These are phyloP conservation scores for Pollenia angustigena DNA, from an alignment of 2,888 invertebrate species.

Conservation along the genomic window DNA sequence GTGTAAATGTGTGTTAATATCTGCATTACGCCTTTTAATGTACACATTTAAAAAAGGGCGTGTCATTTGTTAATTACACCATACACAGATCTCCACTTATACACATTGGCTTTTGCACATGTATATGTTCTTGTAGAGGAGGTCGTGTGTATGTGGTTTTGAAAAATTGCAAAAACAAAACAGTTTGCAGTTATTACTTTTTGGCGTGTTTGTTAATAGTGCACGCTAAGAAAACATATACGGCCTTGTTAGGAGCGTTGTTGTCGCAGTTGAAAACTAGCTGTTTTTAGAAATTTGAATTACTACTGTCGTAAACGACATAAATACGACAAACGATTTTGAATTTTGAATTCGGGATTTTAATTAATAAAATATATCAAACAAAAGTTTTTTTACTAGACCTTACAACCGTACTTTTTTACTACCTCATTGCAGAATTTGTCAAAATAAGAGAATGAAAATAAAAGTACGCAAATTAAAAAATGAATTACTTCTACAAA, in stretches of 20 bases:
- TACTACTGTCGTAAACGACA: too few relatives aligned
- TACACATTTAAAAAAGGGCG: constrained; percentile 53
- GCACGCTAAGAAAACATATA: background rate
- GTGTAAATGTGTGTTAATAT: background rate
- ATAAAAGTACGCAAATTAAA: too few relatives aligned
- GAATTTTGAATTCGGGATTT: too few relatives aligned
- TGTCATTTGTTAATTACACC: constrained; percentile 65
- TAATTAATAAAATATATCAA: too few relatives aligned
- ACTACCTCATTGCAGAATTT: too few relatives aligned
- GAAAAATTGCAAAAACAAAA: background rate
- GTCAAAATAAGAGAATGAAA: too few relatives aligned
- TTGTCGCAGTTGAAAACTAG: background rate
- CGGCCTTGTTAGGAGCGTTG: background rate
- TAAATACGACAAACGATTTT: too few relatives aligned
- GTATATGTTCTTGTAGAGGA: background rate
- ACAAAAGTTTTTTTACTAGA: too few relatives aligned
- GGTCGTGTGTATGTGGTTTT: background rate
- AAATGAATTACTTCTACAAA: too few relatives aligned
- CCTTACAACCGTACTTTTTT: too few relatives aligned
- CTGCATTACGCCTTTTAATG: constrained; percentile 46
- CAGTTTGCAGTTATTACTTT: constrained; percentile 30
- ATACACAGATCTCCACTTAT: constrained; percentile 42
- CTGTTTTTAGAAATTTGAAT: background rate
- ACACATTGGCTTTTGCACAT: background rate
- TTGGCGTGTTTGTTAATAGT: constrained; percentile 6